These are phyloP conservation scores for Podarcis muralis DNA, from an alignment of 2,113 vertebrate genomes.

Conservation along the genomic window DNA sequence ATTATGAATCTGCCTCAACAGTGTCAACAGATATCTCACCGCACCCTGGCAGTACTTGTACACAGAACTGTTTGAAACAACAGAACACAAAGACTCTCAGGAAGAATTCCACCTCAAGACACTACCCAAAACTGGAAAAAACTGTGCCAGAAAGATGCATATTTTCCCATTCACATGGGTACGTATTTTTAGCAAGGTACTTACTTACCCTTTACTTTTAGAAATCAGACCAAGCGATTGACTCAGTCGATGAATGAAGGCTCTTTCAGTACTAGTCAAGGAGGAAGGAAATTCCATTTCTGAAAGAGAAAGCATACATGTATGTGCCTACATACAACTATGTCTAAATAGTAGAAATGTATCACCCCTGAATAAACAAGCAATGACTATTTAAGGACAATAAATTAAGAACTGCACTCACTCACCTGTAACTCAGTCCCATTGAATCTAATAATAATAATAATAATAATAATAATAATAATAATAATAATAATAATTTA, in stretches of 20 bases:
- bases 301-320: slow-evolving; percentile 45
- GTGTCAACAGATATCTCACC: not conserved
- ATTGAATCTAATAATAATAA: not conserved
- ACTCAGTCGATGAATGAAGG: slow-evolving; percentile 88
- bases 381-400: not conserved
- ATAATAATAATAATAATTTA: too few relatives aligned
- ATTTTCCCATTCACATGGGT: not conserved
- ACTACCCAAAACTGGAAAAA: not conserved
- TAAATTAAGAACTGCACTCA: not conserved
- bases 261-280: slow-evolving; percentile 87
- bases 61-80: not conserved
- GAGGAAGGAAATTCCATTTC: slow-evolving; percentile 96
- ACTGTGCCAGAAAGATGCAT: not conserved
- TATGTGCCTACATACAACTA: too few relatives aligned
- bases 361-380: not conserved
- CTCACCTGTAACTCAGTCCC: not conserved
- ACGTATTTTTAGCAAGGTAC: slow-evolving; percentile 31
- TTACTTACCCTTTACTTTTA: slow-evolving; percentile 90
- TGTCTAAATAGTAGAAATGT: not conserved
- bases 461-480: not conserved
- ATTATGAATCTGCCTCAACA: not conserved
- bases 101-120: not conserved
- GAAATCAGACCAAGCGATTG: slow-evolving; percentile 91
- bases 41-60: not conserved
- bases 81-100: not conserved